Evolutionary conservation across 2,888 invertebrate species (phyloP).

Genomic region (Corbicula japonica): DNA sequence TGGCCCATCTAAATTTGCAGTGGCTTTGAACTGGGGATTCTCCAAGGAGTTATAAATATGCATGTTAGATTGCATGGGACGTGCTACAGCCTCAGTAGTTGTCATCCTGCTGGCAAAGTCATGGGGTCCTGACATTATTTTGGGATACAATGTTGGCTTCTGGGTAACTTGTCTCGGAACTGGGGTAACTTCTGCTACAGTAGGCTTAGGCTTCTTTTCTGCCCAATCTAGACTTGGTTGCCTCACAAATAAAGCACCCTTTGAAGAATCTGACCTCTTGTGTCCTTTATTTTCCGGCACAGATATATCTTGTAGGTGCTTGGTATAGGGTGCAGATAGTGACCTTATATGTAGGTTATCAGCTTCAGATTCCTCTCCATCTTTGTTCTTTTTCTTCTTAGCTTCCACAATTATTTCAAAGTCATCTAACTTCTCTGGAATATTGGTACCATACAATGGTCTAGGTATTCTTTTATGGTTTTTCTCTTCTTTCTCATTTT

Average conservation of each 20-base stretch:
- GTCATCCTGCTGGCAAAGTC: slow-evolving; percentile 58
- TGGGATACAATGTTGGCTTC: slow-evolving; percentile 37
- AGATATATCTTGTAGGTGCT: slow-evolving; percentile 59
- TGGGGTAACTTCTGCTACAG: slow-evolving; percentile 60
- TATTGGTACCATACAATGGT: slow-evolving; percentile 80
- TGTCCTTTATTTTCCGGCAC: slow-evolving; percentile 34
- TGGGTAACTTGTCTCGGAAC: slow-evolving; percentile 56
- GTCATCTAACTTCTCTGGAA: slow-evolving; percentile 72
- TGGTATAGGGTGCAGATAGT: slow-evolving; percentile 78
- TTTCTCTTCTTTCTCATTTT: slow-evolving; percentile 42
- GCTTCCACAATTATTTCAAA: slow-evolving; percentile 80
- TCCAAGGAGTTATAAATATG: slow-evolving; percentile 64
- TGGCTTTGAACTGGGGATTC: slow-evolving; percentile 65
- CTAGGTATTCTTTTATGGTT: slow-evolving; percentile 47
- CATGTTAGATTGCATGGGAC: slow-evolving; percentile 63
- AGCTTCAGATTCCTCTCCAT: slow-evolving; percentile 2
- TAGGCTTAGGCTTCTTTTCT: slow-evolving; percentile 51
- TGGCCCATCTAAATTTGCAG: slow-evolving; percentile 44
- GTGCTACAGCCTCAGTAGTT: slow-evolving; percentile 47
- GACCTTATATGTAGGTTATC: slow-evolving; percentile 78
- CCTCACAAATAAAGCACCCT: slow-evolving; percentile 74
- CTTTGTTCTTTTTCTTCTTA: slow-evolving; percentile 60
- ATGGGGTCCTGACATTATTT: slow-evolving; percentile 64
- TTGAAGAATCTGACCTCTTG: slow-evolving; percentile 75
- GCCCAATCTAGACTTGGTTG: slow-evolving; percentile 27